Evolutionary conservation across 2,888 invertebrate species (phyloP), one percentile per base, ranked within the genome.

Genomic region (Stenolophus ochropezus): DNA sequence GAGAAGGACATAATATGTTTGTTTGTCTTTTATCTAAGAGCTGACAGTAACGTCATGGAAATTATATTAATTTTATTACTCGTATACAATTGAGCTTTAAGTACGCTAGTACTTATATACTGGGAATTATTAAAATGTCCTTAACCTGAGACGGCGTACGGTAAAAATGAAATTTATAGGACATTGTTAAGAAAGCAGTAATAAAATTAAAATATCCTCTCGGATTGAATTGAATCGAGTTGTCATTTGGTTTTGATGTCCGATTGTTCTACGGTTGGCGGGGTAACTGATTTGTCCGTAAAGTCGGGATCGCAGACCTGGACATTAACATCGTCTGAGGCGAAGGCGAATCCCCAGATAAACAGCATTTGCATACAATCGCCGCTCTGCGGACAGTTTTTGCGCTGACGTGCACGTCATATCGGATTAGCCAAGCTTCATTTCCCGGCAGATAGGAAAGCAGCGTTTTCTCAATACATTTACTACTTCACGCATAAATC

Each of bases 291-390:
- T 61, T 2, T 61, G 61, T 25, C 61, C 61, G 23, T 23, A 61
- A 61, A 61, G 61, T 27, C 14, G 14, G 23, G 14, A 14, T 23
- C 27, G 61, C 23, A 11, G 23, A 61, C 61, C 27, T 21, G 61
- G 23, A 27, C 61, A 61, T 61, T 61, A 61, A 61, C 25, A 61
- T 61, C 27, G 33, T 42, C 33, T 42, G 33, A 27, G 11, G 33
- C 33, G 61, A 1, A 61, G 20, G 14, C 25, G 65, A 16, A 61
- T 25, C 23, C 14, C n/a, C 23, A 69, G 33, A 33, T 69, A 25
- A 65, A 58, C 58, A 23, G 20, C 11, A 69, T 69, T 69, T 69
- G 65, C 65, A 69, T 69, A 69, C 65, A 69, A 69, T 69, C 33
- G 65, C 33, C 33, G 33, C 33, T 42, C 11, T 11, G 11, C 33